Evolutionary conservation across 2,113 vertebrate genomes (phyloP).

Genomic region (Reinhardtius hippoglossoides): DNA sequence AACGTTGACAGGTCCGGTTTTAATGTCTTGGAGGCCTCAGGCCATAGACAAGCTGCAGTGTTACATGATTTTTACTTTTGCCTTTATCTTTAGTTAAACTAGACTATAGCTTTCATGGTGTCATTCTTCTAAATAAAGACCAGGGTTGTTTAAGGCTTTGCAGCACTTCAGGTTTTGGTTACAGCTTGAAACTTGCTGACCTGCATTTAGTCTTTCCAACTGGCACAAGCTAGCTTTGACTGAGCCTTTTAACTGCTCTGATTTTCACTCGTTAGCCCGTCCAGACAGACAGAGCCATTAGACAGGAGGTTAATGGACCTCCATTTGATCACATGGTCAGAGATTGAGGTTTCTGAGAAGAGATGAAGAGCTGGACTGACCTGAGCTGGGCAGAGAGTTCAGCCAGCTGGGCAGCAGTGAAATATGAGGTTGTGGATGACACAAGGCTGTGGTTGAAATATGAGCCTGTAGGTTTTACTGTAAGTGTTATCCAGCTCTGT

Average conservation of each 20-base stretch:
- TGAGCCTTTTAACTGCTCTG: constrained; percentile 9
- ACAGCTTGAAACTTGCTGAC: not conserved
- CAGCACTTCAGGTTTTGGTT: not conserved
- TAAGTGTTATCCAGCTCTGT: not conserved
- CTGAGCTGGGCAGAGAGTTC: not conserved
- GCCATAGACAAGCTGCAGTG: too few relatives aligned
- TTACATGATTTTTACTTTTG: too few relatives aligned
- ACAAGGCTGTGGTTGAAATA: constrained; percentile 10
- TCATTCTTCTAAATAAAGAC: too few relatives aligned
- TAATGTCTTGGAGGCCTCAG: too few relatives aligned
- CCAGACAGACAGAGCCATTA: constrained; percentile 19
- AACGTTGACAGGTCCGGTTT: too few relatives aligned
- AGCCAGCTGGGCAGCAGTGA: not conserved
- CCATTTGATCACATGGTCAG: constrained; percentile 16
- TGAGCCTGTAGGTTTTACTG: not conserved
- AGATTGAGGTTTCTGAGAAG: constrained; percentile 18
- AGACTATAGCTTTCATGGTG: too few relatives aligned
- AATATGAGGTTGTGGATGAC: constrained; percentile 14
- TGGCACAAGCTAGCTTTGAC: not conserved
- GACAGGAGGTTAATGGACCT: constrained; percentile 34
- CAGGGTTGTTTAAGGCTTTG: not conserved
- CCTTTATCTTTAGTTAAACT: too few relatives aligned
- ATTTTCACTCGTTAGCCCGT: not conserved
- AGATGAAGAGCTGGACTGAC: constrained; percentile 8
- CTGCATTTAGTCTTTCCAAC: too few relatives aligned